These are phyloP conservation scores for Chamaetylas fuelleborni DNA, from an alignment of 2,113 vertebrate genomes.

Conservation along the genomic window DNA sequence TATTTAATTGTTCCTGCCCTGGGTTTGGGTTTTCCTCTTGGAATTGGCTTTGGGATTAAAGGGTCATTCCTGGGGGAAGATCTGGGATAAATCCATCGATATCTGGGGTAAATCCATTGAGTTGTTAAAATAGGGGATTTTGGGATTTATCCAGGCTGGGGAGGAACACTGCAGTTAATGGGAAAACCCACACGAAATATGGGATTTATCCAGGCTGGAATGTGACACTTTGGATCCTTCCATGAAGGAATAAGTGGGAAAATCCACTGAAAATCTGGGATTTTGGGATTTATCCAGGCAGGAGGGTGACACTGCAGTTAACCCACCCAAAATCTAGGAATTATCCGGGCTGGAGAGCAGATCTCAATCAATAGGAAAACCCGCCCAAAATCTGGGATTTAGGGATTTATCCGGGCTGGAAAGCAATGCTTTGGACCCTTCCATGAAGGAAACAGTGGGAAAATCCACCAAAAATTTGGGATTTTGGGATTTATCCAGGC, in stretches of 20 bases:
- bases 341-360: no score
- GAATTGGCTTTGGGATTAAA: background rate
- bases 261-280: background rate
- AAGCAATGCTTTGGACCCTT: no score
- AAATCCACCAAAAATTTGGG: background rate
- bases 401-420: background rate
- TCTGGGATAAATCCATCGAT: fast-evolving
- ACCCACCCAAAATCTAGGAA: no score
- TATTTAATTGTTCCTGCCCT: background rate
- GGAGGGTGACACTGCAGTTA: no score
- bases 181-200: no score
- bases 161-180: no score
- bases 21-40: background rate
- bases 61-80: background rate
- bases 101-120: background rate
- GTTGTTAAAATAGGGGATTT: no score
- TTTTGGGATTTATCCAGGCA: background rate
- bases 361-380: background rate
- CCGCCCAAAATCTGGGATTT: background rate
- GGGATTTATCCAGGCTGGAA: background rate
- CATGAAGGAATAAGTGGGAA: background rate
- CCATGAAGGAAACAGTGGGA: background rate
- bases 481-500: background rate
- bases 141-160: background rate
- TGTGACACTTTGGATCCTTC: no score